phyloP scores from a whole-genome alignment of 2,113 vertebrate species.

The Sinocyclocheilus anshuiensis region DNA sequence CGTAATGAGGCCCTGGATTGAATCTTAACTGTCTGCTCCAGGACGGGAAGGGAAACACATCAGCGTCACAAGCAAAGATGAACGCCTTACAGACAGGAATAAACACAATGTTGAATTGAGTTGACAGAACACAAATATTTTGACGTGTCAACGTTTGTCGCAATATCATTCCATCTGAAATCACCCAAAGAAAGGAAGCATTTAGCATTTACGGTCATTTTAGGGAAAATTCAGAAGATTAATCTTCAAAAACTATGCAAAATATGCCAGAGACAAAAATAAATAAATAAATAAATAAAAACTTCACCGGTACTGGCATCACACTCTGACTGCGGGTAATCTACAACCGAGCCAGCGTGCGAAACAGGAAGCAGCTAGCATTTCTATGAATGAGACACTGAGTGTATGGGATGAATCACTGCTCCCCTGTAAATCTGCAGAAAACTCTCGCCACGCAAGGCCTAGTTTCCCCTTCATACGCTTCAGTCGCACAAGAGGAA shows the following conservation, averaged over 20 bases:
- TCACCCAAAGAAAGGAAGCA: not conserved
- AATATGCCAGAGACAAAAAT: not conserved
- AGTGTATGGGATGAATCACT: conserved; percentile 54
- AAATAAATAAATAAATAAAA: no score
- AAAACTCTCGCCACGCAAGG: conserved; percentile 36
- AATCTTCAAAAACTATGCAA: not conserved
- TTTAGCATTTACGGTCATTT: not conserved
- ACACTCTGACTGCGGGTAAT: conserved; percentile 38
- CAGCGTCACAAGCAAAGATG: not conserved
- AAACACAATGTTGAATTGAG: not conserved
- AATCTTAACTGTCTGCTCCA: conserved; percentile 22
- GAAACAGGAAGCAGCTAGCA: conserved; percentile 51
- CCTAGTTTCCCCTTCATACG: conserved; percentile 36
- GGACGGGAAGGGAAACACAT: not conserved
- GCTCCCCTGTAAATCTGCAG: conserved; percentile 43
- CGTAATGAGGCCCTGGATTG: conserved; percentile 37
- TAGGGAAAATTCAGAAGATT: not conserved
- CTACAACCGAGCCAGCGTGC: conserved; percentile 19
- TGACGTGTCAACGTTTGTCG: not conserved
- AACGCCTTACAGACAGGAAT: not conserved
- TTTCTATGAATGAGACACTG: conserved; percentile 59
- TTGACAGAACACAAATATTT: conserved; percentile 9
- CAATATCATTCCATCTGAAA: not conserved
- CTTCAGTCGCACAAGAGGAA: conserved; percentile 29
- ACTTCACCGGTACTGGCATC: not conserved